Base-by-base conservation (phyloP, 2,113 vertebrate genomes). In the Perca fluviatilis region DNA sequence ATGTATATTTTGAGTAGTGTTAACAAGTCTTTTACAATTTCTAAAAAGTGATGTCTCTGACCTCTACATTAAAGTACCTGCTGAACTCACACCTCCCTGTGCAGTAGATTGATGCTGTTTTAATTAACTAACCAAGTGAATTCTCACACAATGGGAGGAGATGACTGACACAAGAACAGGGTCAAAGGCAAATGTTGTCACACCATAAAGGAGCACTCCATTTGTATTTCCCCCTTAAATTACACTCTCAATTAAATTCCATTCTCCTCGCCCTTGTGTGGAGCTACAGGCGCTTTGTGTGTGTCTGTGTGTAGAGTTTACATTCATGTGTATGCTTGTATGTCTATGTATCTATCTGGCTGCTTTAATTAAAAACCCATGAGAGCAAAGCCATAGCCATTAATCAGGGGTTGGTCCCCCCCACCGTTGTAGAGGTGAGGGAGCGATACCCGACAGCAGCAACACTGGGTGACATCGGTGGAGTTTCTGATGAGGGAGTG, bases 281-380 rank as follows among this genome's bases (percentile, higher is more conserved):
- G 9, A 25, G 63, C 61, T 67, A 68, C 60, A 46, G 49, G 47
- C 25, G 53, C 12, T 60, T 58, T 56, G 66, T 53, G 47, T 63
- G 47, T 79, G 25, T 58, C 23, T 47, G 23, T 75, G 30, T 71
- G 62, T 47, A 2, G 40, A 54, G 4, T 64, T 71, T 62, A 62
- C 18, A 58, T 67, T 68, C 15, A 51, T 75, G 79, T 51, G 49
- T 61, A 23, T 61, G 61, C 50, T 46, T 49, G 62, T 30, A 57
- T 30, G 64, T 66, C 60, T 79, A 11, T 30, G 65, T 77, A 74
- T 81, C 51, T 81, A 65, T 86, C 70, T 66, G 62, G 61, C 27
- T 5, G 81, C 83, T 83, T 89, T 87, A 80, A 93, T 94, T 91
- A 88, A 91, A 92, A 88, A 66, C 51, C 82, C 69, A 78, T 74